phyloP scores from a whole-genome alignment of 2,797 vertebrate species.

The Choloepus didactylus region DNA sequence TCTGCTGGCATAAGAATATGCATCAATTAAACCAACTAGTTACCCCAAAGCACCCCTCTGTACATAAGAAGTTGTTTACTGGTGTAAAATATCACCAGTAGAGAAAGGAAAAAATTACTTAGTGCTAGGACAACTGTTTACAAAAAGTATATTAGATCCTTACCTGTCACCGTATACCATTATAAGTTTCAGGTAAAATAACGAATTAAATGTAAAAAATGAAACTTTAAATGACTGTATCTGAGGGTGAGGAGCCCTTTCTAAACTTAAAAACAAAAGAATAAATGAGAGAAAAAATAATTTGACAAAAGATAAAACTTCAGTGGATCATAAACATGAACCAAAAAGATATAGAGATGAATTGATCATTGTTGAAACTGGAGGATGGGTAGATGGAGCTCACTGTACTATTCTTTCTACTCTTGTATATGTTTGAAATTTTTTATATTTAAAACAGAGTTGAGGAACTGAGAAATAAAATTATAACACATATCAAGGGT shows the following conservation, averaged over 20 bases:
- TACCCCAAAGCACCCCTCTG: neutral
- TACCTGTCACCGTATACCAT: neutral
- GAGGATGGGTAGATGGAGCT: neutral
- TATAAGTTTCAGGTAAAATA: slow-evolving; percentile 36
- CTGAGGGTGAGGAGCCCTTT: neutral
- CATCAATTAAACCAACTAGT: neutral
- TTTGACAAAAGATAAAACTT: slow-evolving; percentile 27
- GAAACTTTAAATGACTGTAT: slow-evolving; percentile 5
- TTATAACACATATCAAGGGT: neutral
- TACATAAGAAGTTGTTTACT: slow-evolving; percentile 31
- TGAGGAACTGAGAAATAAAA: slow-evolving; percentile 24
- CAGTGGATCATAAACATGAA: neutral
- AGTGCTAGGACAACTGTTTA: neutral
- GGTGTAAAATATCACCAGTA: neutral
- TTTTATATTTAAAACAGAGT: neutral
- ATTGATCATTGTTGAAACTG: neutral
- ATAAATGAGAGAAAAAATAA: slow-evolving; percentile 1
- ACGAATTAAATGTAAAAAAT: slow-evolving; percentile 40
- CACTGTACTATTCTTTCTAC: neutral
- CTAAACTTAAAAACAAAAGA: slow-evolving; percentile 39
- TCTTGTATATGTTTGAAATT: slow-evolving; percentile 16
- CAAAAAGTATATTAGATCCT: slow-evolving; percentile 3
- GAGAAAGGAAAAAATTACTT: neutral
- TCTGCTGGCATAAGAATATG: slow-evolving; percentile 17
- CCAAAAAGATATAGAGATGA: neutral